These are phyloP conservation scores for Drosophila birchii DNA, from an alignment of 2,888 invertebrate genomes.

Conservation along the genomic window DNA sequence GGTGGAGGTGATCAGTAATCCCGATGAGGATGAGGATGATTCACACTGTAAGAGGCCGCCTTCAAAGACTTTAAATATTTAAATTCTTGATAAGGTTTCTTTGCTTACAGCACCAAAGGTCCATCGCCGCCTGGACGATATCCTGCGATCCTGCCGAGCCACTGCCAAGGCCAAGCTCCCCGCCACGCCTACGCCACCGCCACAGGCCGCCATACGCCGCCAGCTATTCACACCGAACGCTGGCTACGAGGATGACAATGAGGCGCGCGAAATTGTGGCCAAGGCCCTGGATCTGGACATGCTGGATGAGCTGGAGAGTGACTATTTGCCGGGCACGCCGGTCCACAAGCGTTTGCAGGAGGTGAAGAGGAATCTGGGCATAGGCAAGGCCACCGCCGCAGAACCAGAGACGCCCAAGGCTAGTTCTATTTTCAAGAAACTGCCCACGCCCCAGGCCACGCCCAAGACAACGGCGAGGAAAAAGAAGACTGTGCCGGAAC, in stretches of 20 bases:
- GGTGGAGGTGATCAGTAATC: constrained; percentile 66
- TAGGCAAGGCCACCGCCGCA: not conserved
- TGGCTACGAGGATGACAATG: constrained; percentile 69
- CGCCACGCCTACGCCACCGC: constrained; percentile 11
- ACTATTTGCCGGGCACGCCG: constrained; percentile 55
- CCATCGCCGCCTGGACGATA: constrained; percentile 70
- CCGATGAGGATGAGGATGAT: constrained; percentile 22
- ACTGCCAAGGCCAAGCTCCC: constrained; percentile 74
- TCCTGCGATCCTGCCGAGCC: constrained; percentile 73
- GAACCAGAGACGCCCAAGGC: constrained; percentile 20
- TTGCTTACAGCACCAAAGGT: constrained; percentile 60
- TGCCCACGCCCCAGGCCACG: not conserved
- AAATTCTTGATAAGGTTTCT: not conserved
- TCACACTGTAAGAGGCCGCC: constrained; percentile 2
- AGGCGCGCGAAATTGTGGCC: constrained; percentile 54
- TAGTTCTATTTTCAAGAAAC: constrained; percentile 27
- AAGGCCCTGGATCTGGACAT: constrained; percentile 50
- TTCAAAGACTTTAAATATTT: accelerated
- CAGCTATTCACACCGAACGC: constrained; percentile 81
- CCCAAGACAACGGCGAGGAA: constrained; percentile 5
- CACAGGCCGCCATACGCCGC: constrained; percentile 66
- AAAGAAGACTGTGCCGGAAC: not conserved
- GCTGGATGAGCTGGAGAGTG: constrained; percentile 48
- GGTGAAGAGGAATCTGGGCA: constrained; percentile 50
- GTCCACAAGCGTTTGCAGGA: constrained; percentile 61